Conservation (phyloP, 1,140 invertebrate species). For the Linepithema humile region DNA sequence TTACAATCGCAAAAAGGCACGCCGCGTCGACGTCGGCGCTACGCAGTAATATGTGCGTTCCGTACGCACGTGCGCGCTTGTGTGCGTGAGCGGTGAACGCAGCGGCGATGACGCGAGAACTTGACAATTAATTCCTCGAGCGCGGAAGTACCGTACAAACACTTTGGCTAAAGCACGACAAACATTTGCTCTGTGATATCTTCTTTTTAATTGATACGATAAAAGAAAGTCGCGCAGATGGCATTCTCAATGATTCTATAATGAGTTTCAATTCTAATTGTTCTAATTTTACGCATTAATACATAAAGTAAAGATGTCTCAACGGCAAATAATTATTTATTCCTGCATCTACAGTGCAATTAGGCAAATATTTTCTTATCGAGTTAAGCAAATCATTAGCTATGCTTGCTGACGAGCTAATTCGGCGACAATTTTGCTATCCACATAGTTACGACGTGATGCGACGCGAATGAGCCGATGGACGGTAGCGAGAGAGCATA, state of each 20-base stretch:
- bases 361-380: slow-evolving; percentile 30
- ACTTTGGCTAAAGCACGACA: background rate
- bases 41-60: background rate
- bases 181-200: slow-evolving; percentile 10
- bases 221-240: background rate
- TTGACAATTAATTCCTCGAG: slow-evolving; percentile 60
- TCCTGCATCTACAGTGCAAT: too few species aligned
- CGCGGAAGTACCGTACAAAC: slow-evolving; percentile 54
- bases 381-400: slow-evolving; percentile 27
- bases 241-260: background rate
- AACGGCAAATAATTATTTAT: too few species aligned
- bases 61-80: background rate
- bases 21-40: slow-evolving; percentile 33
- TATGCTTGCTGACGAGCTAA: slow-evolving; percentile 31
- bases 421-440: slow-evolving; percentile 36
- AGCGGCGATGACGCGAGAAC: slow-evolving; percentile 37
- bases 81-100: slow-evolving; percentile 10
- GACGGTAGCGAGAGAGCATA: slow-evolving; percentile 43
- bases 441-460: slow-evolving; percentile 37
- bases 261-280: background rate
- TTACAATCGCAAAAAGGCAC: slow-evolving; percentile 67
- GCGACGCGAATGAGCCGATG: slow-evolving; percentile 15
- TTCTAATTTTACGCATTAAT: slow-evolving; percentile 15
- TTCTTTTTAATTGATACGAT: background rate
- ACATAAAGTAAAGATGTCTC: background rate